Percentiles rank a stretch among this genome's conserved stretches.
These are phyloP conservation scores for Tragelaphus scriptus DNA, from an alignment of 2,113 vertebrate genomes.

Conservation along the genomic window DNA sequence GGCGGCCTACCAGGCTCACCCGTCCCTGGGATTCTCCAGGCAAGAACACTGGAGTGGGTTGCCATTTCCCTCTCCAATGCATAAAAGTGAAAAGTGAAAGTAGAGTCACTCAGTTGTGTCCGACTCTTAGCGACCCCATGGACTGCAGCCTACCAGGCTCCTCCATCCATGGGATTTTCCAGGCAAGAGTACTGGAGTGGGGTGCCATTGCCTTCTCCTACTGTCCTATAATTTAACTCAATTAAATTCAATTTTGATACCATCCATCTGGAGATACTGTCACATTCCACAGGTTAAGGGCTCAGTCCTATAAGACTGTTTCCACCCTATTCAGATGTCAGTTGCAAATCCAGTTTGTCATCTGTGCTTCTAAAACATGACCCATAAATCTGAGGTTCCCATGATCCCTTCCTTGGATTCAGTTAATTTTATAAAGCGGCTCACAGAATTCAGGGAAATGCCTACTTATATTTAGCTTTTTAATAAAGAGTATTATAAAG, in stretches of 20 bases:
- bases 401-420: neutral
- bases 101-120: too few relatives aligned
- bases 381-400: neutral
- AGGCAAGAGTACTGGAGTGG: too few relatives aligned
- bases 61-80: too few relatives aligned
- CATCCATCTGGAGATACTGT: neutral
- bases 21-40: too few relatives aligned
- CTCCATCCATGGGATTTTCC: too few relatives aligned
- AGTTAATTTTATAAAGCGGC: neutral
- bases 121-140: too few relatives aligned
- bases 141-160: too few relatives aligned
- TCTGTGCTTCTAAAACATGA: neutral
- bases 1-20: too few relatives aligned
- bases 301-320: neutral
- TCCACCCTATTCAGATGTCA: neutral
- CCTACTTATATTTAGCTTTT: neutral
- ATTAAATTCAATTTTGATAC: neutral
- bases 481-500: neutral
- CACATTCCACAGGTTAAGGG: neutral
- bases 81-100: too few relatives aligned
- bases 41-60: too few relatives aligned
- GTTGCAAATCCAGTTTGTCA: neutral
- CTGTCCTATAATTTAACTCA: neutral
- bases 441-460: neutral
- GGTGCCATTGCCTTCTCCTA: too few relatives aligned